Base-by-base conservation (phyloP, 92 coral and sea anemone genomes). In the Galaxea fascicularis region DNA sequence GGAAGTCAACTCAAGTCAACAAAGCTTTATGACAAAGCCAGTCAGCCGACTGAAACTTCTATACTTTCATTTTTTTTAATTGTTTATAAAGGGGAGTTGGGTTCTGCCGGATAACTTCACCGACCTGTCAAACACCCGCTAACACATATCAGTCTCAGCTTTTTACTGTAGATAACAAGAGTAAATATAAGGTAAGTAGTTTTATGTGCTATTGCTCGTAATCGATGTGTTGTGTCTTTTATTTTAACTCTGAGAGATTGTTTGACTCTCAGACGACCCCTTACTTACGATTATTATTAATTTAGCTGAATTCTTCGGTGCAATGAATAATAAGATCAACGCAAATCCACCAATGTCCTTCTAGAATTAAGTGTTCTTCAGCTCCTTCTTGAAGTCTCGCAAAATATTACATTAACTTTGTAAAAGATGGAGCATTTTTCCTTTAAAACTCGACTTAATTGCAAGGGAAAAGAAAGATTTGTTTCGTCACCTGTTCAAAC, bases 171-270 rank as follows among this genome's bases (percentile, higher is more conserved):
- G 31, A 2, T 2, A 24, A 24, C 5, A 25, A 47, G 9, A 15
- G 14, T 17, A 71, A 45, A 21, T 44, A 35, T 6, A 35, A 71
- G 76, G 76, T 71, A 71, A 71, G 76, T 29, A 35, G 41, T 35
- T 35, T 2, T 2, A 35, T 35, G 6, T 35, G 41, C 6, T 35
- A 35, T 35, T 35, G 6, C 41, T 35, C 41, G 3, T 35, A 35
- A 35, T 35, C 41, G 2, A 35, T 35, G 41, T 2, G 6, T 2
- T 35, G 6, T 35, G 41, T 6, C 41, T 35, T 2, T 2, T 35
- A 35, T 35, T 2, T 35, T 35, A 35, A 35, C 41, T 35, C 41
- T 35, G 6, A 35, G 41, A 35, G 41, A 35, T 6, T 2, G 41
- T 35, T 35, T 35, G 41, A 35, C 41, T 35, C 6, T 35, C 41